Percentiles rank a stretch among this genome's conserved stretches.
Conservation (phyloP, 2,888 invertebrate species). For the Nebria salina region DNA sequence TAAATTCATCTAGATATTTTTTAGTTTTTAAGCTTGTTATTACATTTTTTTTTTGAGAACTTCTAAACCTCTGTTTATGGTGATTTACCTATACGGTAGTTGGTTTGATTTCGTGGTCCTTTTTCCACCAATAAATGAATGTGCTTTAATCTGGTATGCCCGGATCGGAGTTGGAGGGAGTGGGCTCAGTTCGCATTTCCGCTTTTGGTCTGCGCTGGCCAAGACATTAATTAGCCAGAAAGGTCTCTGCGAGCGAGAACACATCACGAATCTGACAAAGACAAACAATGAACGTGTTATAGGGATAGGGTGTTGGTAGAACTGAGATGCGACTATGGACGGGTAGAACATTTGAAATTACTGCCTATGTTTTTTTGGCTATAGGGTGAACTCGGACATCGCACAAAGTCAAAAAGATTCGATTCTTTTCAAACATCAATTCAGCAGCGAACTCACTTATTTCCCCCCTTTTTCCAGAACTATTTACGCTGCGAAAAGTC, state of each 20-base stretch:
- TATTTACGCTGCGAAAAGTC: too few relatives aligned
- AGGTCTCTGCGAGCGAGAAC: slow-evolving; percentile 11
- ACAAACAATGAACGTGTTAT: neutral
- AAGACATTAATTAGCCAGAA: slow-evolving; percentile 39
- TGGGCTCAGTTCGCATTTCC: neutral
- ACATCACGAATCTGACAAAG: neutral
- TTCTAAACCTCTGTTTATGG: too few relatives aligned
- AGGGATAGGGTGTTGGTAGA: neutral
- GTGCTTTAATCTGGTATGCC: slow-evolving; percentile 31
- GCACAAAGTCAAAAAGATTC: neutral
- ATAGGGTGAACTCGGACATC: neutral
- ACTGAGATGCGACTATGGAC: neutral
- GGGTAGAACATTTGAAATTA: slow-evolving; percentile 1
- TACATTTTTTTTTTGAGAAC: too few relatives aligned
- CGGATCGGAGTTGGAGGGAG: neutral
- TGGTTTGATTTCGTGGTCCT: slow-evolving; percentile 7
- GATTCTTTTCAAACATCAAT: neutral
- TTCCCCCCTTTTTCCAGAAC: too few relatives aligned
- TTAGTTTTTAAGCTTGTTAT: too few relatives aligned
- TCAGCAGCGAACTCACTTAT: too few relatives aligned
- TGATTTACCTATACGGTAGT: neutral
- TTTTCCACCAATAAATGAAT: slow-evolving; percentile 33
- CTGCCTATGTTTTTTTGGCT: slow-evolving; percentile 12
- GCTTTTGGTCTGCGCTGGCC: slow-evolving; percentile 11
- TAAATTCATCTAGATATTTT: too few relatives aligned